Evolutionary conservation across 2,797 vertebrate species (phyloP).

Genomic region (Phrynocephalus guinanensis): DNA sequence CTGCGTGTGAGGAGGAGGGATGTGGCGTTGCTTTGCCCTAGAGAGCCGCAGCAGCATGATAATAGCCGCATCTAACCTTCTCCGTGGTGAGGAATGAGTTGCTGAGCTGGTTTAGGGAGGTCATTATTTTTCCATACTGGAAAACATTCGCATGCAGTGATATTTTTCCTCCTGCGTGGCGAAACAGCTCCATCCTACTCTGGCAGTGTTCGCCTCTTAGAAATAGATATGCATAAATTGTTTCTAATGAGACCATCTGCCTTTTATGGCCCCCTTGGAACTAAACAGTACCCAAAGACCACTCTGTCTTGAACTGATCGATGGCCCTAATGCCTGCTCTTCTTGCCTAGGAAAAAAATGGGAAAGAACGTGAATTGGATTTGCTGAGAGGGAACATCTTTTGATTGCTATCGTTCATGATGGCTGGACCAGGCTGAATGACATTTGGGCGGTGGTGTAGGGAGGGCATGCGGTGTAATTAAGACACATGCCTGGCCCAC

Average conservation of each 20-base stretch:
- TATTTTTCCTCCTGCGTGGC: slow-evolving; percentile 78
- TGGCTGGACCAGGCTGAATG: not conserved
- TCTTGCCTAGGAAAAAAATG: slow-evolving; percentile 43
- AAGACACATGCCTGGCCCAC: slow-evolving; percentile 49
- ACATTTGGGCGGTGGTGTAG: not conserved
- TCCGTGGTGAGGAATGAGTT: slow-evolving; percentile 82
- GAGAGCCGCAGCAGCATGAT: slow-evolving; percentile 77
- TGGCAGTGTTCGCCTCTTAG: slow-evolving; percentile 81
- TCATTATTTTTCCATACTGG: slow-evolving; percentile 83
- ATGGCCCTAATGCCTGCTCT: slow-evolving; percentile 75
- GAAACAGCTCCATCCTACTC: slow-evolving; percentile 81
- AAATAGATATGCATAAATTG: slow-evolving; percentile 87
- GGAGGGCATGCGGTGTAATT: slow-evolving; percentile 11
- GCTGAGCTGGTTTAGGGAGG: slow-evolving; percentile 83
- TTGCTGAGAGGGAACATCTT: slow-evolving; percentile 46
- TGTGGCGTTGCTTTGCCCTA: slow-evolving; percentile 73
- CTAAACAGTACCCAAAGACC: slow-evolving; percentile 81
- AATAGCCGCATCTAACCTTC: slow-evolving; percentile 82
- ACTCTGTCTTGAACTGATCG: slow-evolving; percentile 82
- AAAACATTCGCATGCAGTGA: slow-evolving; percentile 82
- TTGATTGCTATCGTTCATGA: slow-evolving; percentile 55
- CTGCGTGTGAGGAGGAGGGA: slow-evolving; percentile 67
- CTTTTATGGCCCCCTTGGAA: slow-evolving; percentile 85
- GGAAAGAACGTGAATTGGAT: slow-evolving; percentile 22
- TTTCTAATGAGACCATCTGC: slow-evolving; percentile 87